phyloP scores from a whole-genome alignment of 2,888 invertebrate species.

The Lampropteryx suffumata region DNA sequence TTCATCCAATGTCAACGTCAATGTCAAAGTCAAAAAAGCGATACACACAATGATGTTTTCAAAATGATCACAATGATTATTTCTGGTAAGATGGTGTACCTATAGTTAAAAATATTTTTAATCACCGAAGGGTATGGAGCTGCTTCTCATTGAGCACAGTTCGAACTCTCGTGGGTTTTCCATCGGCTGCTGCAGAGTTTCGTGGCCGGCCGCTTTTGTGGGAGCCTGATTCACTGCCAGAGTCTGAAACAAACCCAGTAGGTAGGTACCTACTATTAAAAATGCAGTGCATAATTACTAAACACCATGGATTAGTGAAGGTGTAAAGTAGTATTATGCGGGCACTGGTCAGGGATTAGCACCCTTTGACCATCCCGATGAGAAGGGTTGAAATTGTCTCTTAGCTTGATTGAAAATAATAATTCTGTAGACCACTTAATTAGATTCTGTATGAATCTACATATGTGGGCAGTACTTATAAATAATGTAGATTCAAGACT shows the following conservation, averaged over 20 bases:
- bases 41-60: too few relatives aligned
- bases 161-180: constrained; percentile 98
- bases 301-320: not conserved
- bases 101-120: too few relatives aligned
- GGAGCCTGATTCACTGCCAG: constrained; percentile 95
- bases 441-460: too few relatives aligned
- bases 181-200: constrained; percentile 86
- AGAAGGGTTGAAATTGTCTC: constrained; percentile 4
- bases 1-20: too few relatives aligned
- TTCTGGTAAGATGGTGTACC: too few relatives aligned
- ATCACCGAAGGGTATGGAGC: constrained; percentile 93
- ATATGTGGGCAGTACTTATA: too few relatives aligned
- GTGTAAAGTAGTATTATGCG: constrained; percentile 4
- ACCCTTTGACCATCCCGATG: constrained; percentile 2
- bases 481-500: too few relatives aligned
- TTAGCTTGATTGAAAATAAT: constrained; percentile 1
- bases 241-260: constrained; percentile 82
- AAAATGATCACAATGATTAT: too few relatives aligned
- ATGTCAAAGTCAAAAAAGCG: too few relatives aligned
- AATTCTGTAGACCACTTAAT: too few relatives aligned
- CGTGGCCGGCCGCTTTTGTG: constrained; percentile 90
- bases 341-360: not conserved
- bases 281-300: not conserved
- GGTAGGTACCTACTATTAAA: not conserved
- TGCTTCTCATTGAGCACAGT: constrained; percentile 99